Evolutionary conservation across 2,113 vertebrate species (phyloP), one percentile per base, ranked within the genome.

Genomic region (Sminthopsis crassicaudata): DNA sequence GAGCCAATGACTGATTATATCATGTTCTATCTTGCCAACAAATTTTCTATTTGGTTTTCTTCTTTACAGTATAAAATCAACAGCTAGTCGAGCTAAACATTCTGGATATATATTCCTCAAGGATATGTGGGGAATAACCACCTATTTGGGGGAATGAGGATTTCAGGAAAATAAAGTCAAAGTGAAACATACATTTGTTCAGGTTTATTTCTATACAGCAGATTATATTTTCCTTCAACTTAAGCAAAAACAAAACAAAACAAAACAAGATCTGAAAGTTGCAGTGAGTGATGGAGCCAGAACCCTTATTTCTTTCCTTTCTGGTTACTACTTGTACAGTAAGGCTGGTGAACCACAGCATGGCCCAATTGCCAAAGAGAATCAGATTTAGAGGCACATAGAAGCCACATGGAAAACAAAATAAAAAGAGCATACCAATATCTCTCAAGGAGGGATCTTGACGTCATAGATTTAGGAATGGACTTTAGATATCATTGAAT

Each of bases 41-140:
- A 42, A 84, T 84, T 42, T 6, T 84, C 67, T 84, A 42, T 42
- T 84, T 97, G 96, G 97, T 94, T 96, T 97, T 96, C 95, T 96
- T 96, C 93, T 46, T 90, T 97, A 95, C 92, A 89, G 92, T 51
- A 94, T 97, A 96, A 94, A 96, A 91, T 91, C 93, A 95, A 96
- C 95, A 92, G 52, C 96, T 92, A 94, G 90, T 95, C 42, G 11
- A 76, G 46, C 42, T 95, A 95, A 97, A 96, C 54, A 76, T 76
- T 90, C 84, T 92, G 94, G 93, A 91, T 96, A 88, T 42, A 53
- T 76, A 46, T 57, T 94, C 90, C 94, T 91, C 46, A 10, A 55
- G 0, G 76, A 90, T 89, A n/a, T 89, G 48, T 2, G 27, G 88
- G 91, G 51, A 19, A 46, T 91, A 8, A 30, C 19, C 67, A 84